phyloP scores from a whole-genome alignment of 1,140 invertebrate species.

The Drosophila suzukii region DNA sequence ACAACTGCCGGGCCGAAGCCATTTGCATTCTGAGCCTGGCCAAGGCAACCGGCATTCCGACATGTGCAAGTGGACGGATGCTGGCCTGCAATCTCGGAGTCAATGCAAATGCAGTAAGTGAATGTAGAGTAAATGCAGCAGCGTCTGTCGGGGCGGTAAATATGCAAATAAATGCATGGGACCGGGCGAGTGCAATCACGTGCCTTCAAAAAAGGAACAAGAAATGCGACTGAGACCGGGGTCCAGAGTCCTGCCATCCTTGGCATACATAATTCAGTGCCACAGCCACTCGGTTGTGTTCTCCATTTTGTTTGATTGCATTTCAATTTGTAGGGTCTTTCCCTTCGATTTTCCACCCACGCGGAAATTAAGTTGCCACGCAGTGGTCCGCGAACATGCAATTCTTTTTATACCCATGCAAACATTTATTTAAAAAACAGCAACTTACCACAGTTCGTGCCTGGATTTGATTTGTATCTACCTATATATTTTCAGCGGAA shows the following conservation, averaged over 20 bases:
- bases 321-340: constrained; percentile 53
- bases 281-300: constrained; percentile 27
- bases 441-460: background rate
- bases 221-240: constrained; percentile 17
- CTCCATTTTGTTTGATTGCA: constrained; percentile 59
- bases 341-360: constrained; percentile 6
- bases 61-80: constrained; percentile 16
- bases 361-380: constrained; percentile 67
- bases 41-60: constrained; percentile 17
- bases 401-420: background rate
- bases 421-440: constrained; percentile 4
- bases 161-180: constrained; percentile 74
- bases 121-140: constrained; percentile 38
- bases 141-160: constrained; percentile 51
- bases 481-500: background rate
- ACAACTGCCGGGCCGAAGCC: constrained; percentile 37
- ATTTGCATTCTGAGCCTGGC: constrained; percentile 52
- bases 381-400: constrained; percentile 11
- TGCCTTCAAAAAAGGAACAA: constrained; percentile 24
- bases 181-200: constrained; percentile 60
- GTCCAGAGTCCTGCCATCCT: constrained; percentile 35
- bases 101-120: constrained; percentile 43
- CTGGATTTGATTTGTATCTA: constrained; percentile 2
- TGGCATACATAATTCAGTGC: constrained; percentile 62
- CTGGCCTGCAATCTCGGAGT: constrained; percentile 33